These are phyloP conservation scores for Acanthornis magna DNA, from an alignment of 2,797 vertebrate genomes.

Conservation along the genomic window DNA sequence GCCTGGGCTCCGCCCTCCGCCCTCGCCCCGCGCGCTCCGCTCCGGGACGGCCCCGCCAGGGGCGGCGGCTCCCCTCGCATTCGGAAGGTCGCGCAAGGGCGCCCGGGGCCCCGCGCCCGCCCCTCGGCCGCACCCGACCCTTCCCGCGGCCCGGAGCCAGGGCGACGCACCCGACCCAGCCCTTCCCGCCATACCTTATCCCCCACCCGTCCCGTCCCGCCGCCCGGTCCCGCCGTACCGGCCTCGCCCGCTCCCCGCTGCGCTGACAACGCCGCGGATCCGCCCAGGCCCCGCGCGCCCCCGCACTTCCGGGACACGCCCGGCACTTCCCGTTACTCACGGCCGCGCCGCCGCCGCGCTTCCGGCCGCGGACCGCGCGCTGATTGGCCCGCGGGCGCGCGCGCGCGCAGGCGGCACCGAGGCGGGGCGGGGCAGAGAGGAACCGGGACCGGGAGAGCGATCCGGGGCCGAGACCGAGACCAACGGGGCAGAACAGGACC, in stretches of 20 bases:
- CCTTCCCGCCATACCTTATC: neutral
- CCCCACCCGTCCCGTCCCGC: neutral
- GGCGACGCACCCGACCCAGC: neutral
- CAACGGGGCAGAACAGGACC: neutral
- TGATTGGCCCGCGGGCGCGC: neutral
- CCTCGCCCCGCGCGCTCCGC: neutral
- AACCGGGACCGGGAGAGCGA: too few species aligned
- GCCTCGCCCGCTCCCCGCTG: neutral
- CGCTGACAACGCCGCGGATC: slow-evolving; percentile 22
- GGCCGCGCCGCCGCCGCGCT: neutral
- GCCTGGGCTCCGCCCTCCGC: neutral
- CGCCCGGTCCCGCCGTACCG: neutral
- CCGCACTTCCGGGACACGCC: slow-evolving; percentile 53
- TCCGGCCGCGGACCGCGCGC: neutral
- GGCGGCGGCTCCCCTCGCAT: neutral
- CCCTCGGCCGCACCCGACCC: neutral
- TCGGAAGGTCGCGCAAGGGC: neutral
- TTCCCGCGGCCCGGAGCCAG: neutral
- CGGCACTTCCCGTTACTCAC: slow-evolving; percentile 29
- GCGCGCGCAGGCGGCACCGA: neutral
- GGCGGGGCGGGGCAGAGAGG: neutral
- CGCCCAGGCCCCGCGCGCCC: slow-evolving; percentile 34
- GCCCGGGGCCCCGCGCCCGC: neutral
- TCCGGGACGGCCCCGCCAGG: neutral
- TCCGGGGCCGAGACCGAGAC: too few species aligned